These are phyloP conservation scores for Drosophila ananassae DNA, from an alignment of 1,140 invertebrate species.

Conservation along the genomic window DNA sequence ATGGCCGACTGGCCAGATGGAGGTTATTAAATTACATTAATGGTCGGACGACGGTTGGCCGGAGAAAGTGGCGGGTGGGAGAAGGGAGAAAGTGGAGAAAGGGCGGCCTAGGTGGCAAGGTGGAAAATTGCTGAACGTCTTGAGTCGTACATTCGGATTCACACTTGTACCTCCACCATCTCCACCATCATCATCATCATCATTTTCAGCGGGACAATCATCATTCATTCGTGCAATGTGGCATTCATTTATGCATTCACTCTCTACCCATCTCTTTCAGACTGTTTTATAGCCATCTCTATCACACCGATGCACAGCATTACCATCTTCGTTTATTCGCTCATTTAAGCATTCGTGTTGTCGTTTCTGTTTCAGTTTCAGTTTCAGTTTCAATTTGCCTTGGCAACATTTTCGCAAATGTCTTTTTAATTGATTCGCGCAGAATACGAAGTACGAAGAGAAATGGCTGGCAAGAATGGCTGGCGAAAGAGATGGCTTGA, in stretches of 20 bases:
- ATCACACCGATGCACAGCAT: constrained; percentile 4
- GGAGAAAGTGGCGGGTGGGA: not conserved
- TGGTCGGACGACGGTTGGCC: not conserved
- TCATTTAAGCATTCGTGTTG: constrained; percentile 60
- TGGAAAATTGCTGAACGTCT: constrained; percentile 17
- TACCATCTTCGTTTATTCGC: constrained; percentile 47
- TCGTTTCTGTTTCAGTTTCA: constrained; percentile 64
- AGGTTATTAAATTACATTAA: constrained; percentile 44
- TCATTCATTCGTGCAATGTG: constrained; percentile 62
- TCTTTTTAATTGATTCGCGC: constrained; percentile 76
- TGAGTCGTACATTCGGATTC: constrained; percentile 26
- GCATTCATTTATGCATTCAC: constrained; percentile 57
- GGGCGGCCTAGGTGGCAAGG: not conserved
- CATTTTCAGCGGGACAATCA: constrained; percentile 34
- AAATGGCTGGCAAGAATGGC: not conserved
- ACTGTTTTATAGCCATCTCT: not conserved
- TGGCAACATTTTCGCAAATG: constrained; percentile 71
- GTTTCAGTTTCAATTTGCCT: constrained; percentile 64
- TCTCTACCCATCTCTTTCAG: not conserved
- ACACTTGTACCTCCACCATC: constrained; percentile 21
- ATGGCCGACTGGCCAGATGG: constrained; percentile 29
- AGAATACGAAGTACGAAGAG: not conserved
- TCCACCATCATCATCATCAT: constrained; percentile 5
- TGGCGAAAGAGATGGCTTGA: too few species aligned
- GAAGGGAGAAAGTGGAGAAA: not conserved